phyloP scores from a whole-genome alignment of 2,113 vertebrate species.

The Climacteris rufus region DNA sequence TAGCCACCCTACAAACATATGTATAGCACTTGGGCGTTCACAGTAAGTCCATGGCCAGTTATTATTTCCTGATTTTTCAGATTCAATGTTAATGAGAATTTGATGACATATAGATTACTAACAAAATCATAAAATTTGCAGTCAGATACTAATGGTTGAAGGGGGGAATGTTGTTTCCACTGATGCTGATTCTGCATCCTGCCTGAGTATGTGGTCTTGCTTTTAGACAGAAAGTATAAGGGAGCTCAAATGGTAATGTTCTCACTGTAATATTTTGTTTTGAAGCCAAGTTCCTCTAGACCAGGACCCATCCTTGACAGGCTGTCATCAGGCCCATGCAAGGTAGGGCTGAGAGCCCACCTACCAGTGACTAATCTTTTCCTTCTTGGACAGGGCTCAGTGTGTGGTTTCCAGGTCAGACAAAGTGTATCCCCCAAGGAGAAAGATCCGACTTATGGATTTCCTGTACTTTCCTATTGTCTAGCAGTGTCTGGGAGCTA shows the following conservation, averaged over 20 bases:
- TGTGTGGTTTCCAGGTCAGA: constrained; percentile 25
- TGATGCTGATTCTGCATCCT: background rate
- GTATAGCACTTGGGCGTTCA: background rate
- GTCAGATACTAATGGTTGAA: background rate
- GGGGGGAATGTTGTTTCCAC: background rate
- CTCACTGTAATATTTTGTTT: background rate
- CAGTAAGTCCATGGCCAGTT: background rate
- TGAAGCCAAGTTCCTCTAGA: background rate
- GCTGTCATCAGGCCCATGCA: background rate
- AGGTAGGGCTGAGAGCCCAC: background rate
- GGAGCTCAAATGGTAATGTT: background rate
- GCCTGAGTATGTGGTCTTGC: background rate
- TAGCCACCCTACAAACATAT: background rate
- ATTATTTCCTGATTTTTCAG: background rate
- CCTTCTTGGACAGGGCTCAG: background rate
- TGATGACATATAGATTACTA: background rate
- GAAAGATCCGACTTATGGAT: background rate
- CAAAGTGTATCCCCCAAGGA: background rate
- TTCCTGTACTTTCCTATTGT: constrained; percentile 1
- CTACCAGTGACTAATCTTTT: background rate
- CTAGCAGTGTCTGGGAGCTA: background rate
- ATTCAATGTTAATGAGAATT: background rate
- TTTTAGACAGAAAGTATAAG: background rate
- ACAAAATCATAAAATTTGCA: background rate
- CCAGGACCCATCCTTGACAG: background rate